Base-by-base conservation (phyloP, 2,797 vertebrate species). In the Pachyuromys duprasi region DNA sequence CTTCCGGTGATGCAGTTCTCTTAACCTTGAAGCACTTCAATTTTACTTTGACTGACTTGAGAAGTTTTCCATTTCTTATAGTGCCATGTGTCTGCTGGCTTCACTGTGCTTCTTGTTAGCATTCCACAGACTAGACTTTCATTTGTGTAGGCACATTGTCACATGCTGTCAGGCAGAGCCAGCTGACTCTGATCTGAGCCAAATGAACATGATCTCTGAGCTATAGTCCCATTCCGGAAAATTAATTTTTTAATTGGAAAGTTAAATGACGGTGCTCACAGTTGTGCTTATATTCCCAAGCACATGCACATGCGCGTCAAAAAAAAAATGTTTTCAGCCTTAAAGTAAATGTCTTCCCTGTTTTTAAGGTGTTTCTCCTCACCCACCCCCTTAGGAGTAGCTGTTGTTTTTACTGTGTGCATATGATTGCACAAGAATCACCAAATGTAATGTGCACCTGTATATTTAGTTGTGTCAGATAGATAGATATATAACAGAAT, bases 401-500 rank as follows among this genome's bases (percentile, higher is more conserved):
- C 93, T 96, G 22, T 97, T 98, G 89, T 97, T 95, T 97, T 97
- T 97, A 90, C 96, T 97, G 15, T 95, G 13, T 96, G 90, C 93
- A 75, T 96, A 96, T 96, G 90, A 96, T 98, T 98, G 96, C 91
- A 97, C 94, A 95, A 86, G 95, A 97, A 55, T 96, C 97, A 97
- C 97, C 92, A 90, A 86, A 75, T 95, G 93, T 96, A 97, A 97
- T 95, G 95, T 90, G 96, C 98, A 98, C 98, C 98, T 96, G 90
- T 97, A 86, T 97, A 98, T 98, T 95, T 98, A 98, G 91, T 97
- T 93, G 91, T 97, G 95, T 93, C 98, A 96, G 95, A 90, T 97
- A 97, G 97, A 97, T 96, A 98, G 98, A 98, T 98, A 97, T 97
- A 93, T 97, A 97, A 98, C 96, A 96, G 91, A 97, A 92, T 97